Evolutionary conservation across 2,888 invertebrate genomes (phyloP), one percentile per base, ranked within the genome.

Genomic region (Cantharis rufa): DNA sequence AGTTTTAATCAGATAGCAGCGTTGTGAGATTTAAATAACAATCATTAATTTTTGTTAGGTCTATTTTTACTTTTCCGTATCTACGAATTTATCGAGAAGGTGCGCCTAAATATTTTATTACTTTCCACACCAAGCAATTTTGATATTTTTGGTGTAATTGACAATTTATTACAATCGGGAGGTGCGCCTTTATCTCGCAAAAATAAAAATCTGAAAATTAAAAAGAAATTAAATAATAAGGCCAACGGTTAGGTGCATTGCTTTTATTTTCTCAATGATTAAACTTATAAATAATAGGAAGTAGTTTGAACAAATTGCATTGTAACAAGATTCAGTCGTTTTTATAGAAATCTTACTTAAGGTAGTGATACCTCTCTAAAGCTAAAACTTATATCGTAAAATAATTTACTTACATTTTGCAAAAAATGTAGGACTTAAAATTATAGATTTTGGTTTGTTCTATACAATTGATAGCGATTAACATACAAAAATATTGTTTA

Each of bases 241-340:
- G 13, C 13, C 13, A 32, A 11, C 9, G 4, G 13, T 66, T 66
- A 66, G 64, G n/a, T 66, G 64, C 64, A 21, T 24, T 66, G 18
- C n/a, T n/a, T 66, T 66, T 21, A 66, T 66, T 66, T 66, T 66
- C 21, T 21, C 16, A 24, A 66, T 66, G 21, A 66, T 66, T 66
- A 66, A 66, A 66, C 18, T 66, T 69, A 73, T 10, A 69, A 68
- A 62, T 69, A 73, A 69, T 73, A 73, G 69, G 69, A 73, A 73
- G 68, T 62, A 68, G 28, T 69, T 73, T 69, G 24, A 73, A 73
- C 73, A 73, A 69, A 64, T 48, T 69, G 15, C 48, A 61, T 27
- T 15, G 24, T 73, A 69, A 69, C 62, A 73, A 73, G 73, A 73
- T 69, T 73, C 73, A 73, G 73, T 73, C 73, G 21, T 66, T 66